These are phyloP conservation scores for Sander lucioperca DNA, from an alignment of 2,113 vertebrate species.

Conservation along the genomic window DNA sequence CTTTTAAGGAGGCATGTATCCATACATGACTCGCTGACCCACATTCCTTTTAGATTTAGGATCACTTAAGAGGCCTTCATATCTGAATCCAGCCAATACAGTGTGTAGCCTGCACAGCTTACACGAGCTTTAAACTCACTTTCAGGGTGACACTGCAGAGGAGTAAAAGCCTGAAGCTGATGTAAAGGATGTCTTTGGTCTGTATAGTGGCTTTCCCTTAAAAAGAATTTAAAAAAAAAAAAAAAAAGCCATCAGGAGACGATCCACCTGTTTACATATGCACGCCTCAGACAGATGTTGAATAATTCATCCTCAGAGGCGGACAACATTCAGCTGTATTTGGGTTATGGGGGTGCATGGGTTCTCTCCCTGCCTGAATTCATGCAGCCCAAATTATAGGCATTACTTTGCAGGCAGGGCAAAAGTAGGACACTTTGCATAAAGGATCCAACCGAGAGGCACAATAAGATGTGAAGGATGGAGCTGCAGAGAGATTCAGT, in stretches of 20 bases:
- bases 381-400: constrained; percentile 65
- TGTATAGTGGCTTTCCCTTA: constrained; percentile 43
- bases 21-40: constrained; percentile 15
- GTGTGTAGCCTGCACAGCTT: constrained; percentile 52
- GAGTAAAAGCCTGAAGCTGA: constrained; percentile 25
- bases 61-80: constrained; percentile 47
- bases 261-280: constrained; percentile 78
- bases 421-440: constrained; percentile 78
- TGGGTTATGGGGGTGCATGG: constrained; percentile 77
- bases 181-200: constrained; percentile 60
- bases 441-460: constrained; percentile 57
- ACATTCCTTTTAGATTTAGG: constrained; percentile 52
- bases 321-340: constrained; percentile 81
- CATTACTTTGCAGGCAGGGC: constrained; percentile 70
- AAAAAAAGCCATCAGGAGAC: constrained; percentile 63
- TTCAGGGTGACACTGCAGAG: constrained; percentile 42
- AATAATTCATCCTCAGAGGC: constrained; percentile 80
- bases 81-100: constrained; percentile 10
- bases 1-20: constrained; percentile 38
- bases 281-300: constrained; percentile 80
- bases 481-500: constrained; percentile 40
- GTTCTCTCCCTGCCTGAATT: constrained; percentile 59
- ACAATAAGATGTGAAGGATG: constrained; percentile 48
- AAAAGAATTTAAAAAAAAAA: constrained; percentile 35
- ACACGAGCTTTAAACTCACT: constrained; percentile 47